These are phyloP conservation scores for Nautilus pompilius DNA, from an alignment of 1,140 invertebrate species.

Conservation along the genomic window DNA sequence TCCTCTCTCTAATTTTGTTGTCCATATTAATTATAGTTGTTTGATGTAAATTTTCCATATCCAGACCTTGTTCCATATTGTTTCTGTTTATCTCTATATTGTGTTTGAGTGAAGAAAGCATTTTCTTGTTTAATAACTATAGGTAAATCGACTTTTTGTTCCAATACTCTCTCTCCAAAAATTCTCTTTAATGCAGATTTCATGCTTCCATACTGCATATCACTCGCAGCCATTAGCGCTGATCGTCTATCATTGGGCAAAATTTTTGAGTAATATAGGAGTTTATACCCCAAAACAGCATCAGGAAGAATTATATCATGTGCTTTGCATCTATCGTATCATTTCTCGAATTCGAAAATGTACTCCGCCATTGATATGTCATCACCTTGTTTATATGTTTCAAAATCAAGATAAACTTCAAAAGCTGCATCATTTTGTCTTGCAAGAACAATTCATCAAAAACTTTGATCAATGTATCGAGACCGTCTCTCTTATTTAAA, in stretches of 20 bases:
- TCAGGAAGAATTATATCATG: conserved; percentile 1
- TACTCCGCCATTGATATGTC: neutral
- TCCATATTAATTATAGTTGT: neutral
- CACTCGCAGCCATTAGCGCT: neutral
- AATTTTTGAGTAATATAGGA: neutral
- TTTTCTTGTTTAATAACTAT: neutral
- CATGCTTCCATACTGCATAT: neutral
- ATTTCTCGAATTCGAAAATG: conserved; percentile 3
- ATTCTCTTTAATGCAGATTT: conserved; percentile 4
- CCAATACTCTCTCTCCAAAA: conserved; percentile 2
- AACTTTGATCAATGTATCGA: too few relatives aligned
- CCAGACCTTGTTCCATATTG: too few relatives aligned
- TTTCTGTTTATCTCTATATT: neutral
- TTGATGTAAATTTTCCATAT: neutral
- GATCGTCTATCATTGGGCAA: neutral
- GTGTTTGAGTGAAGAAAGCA: neutral
- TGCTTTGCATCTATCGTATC: neutral
- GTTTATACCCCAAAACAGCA: conserved; percentile 5
- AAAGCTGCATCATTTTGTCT: neutral
- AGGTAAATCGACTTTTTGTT: neutral
- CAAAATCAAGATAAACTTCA: neutral
- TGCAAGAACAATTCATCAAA: too few relatives aligned
- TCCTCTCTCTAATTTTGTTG: too few relatives aligned
- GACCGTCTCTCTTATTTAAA: too few relatives aligned
- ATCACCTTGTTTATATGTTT: neutral